Percentiles rank a stretch among this genome's conserved stretches.
phyloP scores from a whole-genome alignment of 2,888 invertebrate species.

The Scrobipalpa atriplicella region DNA sequence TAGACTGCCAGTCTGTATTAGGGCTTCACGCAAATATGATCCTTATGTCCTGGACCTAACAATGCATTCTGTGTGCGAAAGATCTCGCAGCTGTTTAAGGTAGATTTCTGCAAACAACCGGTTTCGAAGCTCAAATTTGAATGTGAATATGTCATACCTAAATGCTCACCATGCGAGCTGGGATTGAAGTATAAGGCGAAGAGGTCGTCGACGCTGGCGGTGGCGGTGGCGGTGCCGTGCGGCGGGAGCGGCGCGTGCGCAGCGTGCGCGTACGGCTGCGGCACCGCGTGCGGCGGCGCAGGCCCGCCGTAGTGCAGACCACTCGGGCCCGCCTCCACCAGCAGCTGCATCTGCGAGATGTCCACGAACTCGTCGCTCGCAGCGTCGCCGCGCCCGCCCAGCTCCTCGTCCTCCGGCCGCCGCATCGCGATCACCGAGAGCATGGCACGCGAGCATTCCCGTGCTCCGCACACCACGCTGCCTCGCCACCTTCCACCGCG shows the following conservation, averaged over 20 bases:
- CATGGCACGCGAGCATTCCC: slow-evolving; percentile 81
- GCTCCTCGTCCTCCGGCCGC: slow-evolving; percentile 87
- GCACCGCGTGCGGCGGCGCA: slow-evolving; percentile 74
- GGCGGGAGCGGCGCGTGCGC: slow-evolving; percentile 48
- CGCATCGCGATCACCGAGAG: slow-evolving; percentile 88
- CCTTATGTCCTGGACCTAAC: background rate
- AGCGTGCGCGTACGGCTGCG: slow-evolving; percentile 65
- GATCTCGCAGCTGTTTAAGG: background rate
- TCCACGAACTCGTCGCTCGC: slow-evolving; percentile 89
- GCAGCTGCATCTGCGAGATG: slow-evolving; percentile 91
- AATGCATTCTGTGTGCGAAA: background rate
- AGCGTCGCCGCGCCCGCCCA: slow-evolving; percentile 75
- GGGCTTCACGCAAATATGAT: background rate
- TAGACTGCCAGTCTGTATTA: background rate
- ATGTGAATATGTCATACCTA: slow-evolving; percentile 26
- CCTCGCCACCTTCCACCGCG: slow-evolving; percentile 45
- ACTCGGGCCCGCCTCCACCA: slow-evolving; percentile 84
- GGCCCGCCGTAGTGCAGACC: slow-evolving; percentile 77
- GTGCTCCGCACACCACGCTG: slow-evolving; percentile 64
- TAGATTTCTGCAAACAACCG: background rate
- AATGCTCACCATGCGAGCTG: slow-evolving; percentile 82
- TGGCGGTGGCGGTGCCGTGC: slow-evolving; percentile 63
- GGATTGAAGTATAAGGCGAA: slow-evolving; percentile 89
- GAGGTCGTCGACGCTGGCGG: slow-evolving; percentile 88
- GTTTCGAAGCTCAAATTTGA: background rate